Evolutionary conservation across 1,140 invertebrate species (phyloP).

Genomic region (Philopotamus ludificatus): DNA sequence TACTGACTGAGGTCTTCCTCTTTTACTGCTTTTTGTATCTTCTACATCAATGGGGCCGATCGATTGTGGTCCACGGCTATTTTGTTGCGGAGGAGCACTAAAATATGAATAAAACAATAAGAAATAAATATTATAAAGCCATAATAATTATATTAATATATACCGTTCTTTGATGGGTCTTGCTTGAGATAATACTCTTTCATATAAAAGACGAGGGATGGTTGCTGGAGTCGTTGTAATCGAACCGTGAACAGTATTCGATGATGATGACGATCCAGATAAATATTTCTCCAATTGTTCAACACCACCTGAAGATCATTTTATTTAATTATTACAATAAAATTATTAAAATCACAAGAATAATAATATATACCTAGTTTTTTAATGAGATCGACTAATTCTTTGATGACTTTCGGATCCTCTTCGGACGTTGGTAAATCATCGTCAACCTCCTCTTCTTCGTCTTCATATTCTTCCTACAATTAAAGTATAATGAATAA

Average conservation of each 20-base stretch:
- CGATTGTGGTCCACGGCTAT: conserved; percentile 69
- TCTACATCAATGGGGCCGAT: conserved; percentile 66
- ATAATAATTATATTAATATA: background rate
- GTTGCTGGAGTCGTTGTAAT: conserved; percentile 58
- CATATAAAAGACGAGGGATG: conserved; percentile 72
- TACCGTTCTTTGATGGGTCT: conserved; percentile 37
- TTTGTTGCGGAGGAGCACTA: conserved; percentile 55
- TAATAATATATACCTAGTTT: conserved; percentile 64
- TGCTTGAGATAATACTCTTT: conserved; percentile 60
- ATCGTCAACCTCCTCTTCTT: conserved; percentile 57
- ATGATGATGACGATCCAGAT: conserved; percentile 54
- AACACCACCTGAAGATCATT: conserved; percentile 57
- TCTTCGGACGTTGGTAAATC: conserved; percentile 62
- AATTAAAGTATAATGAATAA: conserved; percentile 44
- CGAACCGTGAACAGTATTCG: conserved; percentile 38
- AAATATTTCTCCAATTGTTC: conserved; percentile 80
- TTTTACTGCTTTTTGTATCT: too few species aligned
- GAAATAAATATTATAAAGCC: conserved; percentile 9
- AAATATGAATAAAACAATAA: conserved; percentile 47
- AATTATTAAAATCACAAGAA: too few species aligned
- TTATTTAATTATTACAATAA: background rate
- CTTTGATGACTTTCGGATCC: conserved; percentile 81
- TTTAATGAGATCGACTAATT: conserved; percentile 79
- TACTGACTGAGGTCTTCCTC: conserved; percentile 66
- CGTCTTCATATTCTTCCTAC: conserved; percentile 64